Evolutionary conservation across 2,888 invertebrate genomes (phyloP).

Genomic region (Hartigia nigra): DNA sequence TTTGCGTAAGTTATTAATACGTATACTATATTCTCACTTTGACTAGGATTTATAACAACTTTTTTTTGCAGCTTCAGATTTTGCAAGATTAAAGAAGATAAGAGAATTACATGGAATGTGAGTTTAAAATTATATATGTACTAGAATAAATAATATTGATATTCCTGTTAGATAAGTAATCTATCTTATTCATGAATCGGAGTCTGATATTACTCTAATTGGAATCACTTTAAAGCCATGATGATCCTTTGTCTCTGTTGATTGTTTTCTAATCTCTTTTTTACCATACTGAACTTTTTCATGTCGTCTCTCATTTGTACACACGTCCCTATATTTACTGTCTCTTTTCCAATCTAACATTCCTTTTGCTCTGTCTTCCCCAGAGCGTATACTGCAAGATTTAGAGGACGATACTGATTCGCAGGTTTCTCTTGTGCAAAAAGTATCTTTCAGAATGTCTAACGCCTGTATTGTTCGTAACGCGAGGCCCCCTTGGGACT

Average conservation of each 20-base stretch:
- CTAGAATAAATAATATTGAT: background rate
- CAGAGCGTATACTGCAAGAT: background rate
- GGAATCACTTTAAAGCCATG: background rate
- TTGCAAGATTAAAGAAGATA: background rate
- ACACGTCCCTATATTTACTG: background rate
- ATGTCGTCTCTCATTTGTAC: background rate
- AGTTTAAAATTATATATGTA: background rate
- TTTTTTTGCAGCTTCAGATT: background rate
- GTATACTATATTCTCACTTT: background rate
- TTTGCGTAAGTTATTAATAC: constrained; percentile 37
- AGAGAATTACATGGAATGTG: background rate
- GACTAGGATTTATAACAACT: background rate
- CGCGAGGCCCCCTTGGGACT: background rate
- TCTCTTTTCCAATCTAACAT: background rate
- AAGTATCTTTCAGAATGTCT: constrained; percentile 38
- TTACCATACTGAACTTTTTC: constrained; percentile 1
- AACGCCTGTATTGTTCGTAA: constrained; percentile 27
- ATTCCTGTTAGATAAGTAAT: background rate
- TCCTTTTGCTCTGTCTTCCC: background rate
- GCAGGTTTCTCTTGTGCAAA: constrained; percentile 35
- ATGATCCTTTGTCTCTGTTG: constrained; percentile 1
- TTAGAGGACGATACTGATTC: background rate
- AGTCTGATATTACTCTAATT: constrained; percentile 2
- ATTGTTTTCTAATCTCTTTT: constrained; percentile 3
- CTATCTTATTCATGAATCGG: background rate